Evolutionary conservation across 2,113 vertebrate genomes (phyloP), one percentile per base, ranked within the genome.

Genomic region (Tragelaphus scriptus): DNA sequence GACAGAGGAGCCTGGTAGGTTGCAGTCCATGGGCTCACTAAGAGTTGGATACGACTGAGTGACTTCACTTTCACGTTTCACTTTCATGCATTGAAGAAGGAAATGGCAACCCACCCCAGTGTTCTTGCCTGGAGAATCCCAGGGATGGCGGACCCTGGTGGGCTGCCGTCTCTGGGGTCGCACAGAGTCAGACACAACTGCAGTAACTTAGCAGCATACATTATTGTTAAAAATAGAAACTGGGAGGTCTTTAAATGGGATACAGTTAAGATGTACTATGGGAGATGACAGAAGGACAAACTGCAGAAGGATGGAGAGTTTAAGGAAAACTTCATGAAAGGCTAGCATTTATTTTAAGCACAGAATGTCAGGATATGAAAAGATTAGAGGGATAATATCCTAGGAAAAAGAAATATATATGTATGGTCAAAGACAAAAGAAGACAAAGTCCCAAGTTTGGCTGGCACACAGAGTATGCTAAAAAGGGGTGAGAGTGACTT

Each of bases 31-130:
- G 68, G n/a, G 19, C n/a, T 71, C n/a, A 71, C n/a, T 12, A 71
- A 71, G 19, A 40, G n/a, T 40, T 40, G 10, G 19, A 71, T n/a
- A 40, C n/a, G 40, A 40, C 12, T 40, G n/a, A 40, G 3, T 3
- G 3, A 2, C 2, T 3, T 2, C 3, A 40, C 3, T 2, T 40
- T 2, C 36, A 3, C 36, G 11, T 49, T 12, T 49, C 49, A 49
- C 2, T 49, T 49, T 49, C 49, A 49, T 49, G 49, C 49, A 49
- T 49, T 49, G 49, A 11, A 49, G 49, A 49, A 49, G 10, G 49
- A 49, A 49, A 49, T 49, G 49, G 49, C 49, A 49, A 49, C 11
- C 49, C 49, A 49, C 49, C 2, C 49, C 49, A 49, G 49, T 49
- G 49, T 49, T 49, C 49, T 49, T 12, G 11, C 49, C 11, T 12